A percentile compares a stretch with the other conserved stretches of the same genome.
Conservation (phyloP, 2,888 invertebrate genomes). For the Liodrosophila aerea region DNA sequence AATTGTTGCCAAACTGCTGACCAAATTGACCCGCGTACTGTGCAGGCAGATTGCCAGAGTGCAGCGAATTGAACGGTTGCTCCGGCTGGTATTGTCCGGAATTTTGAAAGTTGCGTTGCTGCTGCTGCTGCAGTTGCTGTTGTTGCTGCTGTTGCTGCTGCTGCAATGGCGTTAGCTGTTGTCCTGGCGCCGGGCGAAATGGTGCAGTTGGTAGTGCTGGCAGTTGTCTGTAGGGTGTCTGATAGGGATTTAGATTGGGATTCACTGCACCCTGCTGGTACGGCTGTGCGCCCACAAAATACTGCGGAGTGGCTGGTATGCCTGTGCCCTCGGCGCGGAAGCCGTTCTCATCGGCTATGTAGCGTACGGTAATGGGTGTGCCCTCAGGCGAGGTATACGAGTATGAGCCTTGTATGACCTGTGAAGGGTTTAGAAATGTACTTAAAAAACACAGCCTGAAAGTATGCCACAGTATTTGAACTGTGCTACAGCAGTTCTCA, state of each 20-base stretch:
- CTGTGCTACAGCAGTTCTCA: neutral
- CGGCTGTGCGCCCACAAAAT: constrained; percentile 71
- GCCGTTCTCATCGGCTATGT: constrained; percentile 90
- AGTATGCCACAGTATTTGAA: neutral
- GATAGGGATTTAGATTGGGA: constrained; percentile 80
- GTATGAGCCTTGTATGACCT: constrained; percentile 89
- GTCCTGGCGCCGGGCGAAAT: constrained; percentile 69
- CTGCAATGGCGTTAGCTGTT: constrained; percentile 76
- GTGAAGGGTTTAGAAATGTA: neutral
- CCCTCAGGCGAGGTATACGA: constrained; percentile 90
- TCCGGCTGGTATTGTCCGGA: constrained; percentile 80
- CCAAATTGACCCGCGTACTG: constrained; percentile 68
- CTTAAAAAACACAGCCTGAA: neutral
- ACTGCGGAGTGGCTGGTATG: constrained; percentile 81
- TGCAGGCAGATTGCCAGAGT: constrained; percentile 52
- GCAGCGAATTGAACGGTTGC: constrained; percentile 66
- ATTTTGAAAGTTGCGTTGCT: constrained; percentile 58
- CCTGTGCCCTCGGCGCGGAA: constrained; percentile 82
- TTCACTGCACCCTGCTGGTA: constrained; percentile 75
- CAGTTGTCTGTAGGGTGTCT: constrained; percentile 79
- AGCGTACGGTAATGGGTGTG: constrained; percentile 87
- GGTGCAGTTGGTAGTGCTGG: constrained; percentile 59
- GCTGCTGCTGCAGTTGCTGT: constrained; percentile 68
- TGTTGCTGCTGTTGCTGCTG: constrained; percentile 71
- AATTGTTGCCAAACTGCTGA: constrained; percentile 51